Conservation (phyloP, 2,888 invertebrate genomes). For the Danaus chrysippus region DNA sequence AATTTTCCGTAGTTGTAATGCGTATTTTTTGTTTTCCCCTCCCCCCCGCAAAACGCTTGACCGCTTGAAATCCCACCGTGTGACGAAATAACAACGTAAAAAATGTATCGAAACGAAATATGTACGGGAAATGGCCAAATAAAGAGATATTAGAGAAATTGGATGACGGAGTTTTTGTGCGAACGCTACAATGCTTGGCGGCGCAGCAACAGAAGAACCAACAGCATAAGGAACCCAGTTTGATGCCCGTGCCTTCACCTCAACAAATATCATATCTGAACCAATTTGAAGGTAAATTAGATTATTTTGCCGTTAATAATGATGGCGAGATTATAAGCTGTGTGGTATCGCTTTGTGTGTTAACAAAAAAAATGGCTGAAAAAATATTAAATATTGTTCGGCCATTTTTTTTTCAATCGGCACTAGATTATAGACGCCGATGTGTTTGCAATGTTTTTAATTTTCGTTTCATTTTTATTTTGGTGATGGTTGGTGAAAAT, state of each 20-base stretch:
- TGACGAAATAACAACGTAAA: constrained; percentile 62
- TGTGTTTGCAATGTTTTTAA: constrained; percentile 36
- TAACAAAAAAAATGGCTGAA: constrained; percentile 23
- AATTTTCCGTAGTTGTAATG: constrained; percentile 78
- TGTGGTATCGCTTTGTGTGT: constrained; percentile 31
- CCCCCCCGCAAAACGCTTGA: constrained; percentile 74
- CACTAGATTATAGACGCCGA: constrained; percentile 22
- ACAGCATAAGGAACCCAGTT: constrained; percentile 88
- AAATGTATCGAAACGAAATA: constrained; percentile 38
- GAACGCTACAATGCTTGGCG: constrained; percentile 77
- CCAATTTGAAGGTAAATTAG: constrained; percentile 88
- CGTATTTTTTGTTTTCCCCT: constrained; percentile 76
- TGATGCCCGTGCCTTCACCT: constrained; percentile 97
- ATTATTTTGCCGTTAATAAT: constrained; percentile 40
- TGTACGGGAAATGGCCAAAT: constrained; percentile 47
- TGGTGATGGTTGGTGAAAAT: constrained; percentile 80
- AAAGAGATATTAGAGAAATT: constrained; percentile 75
- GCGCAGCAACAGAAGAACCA: constrained; percentile 75
- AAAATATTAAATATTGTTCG: constrained; percentile 1
- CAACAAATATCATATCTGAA: constrained; percentile 97
- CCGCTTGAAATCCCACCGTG: constrained; percentile 75
- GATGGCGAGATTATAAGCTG: constrained; percentile 27
- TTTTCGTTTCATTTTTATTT: constrained; percentile 47
- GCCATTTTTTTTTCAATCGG: constrained; percentile 19
- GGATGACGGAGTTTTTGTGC: constrained; percentile 76